phyloP scores from a whole-genome alignment of 2,888 invertebrate genomes.

The Cecidostiba fungosa region DNA sequence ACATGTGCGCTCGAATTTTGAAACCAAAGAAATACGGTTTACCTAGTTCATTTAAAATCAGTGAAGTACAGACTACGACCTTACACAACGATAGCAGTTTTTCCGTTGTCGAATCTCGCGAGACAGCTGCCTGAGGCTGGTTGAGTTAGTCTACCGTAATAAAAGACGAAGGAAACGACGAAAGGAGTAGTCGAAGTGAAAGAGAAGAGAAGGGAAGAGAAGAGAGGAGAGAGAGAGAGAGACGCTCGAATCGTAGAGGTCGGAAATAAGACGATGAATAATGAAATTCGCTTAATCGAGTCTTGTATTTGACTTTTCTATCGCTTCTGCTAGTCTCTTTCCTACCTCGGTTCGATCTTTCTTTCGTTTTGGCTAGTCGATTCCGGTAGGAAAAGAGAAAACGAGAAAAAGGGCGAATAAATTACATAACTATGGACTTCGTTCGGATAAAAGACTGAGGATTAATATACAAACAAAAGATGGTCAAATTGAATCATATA shows the following conservation, averaged over 20 bases:
- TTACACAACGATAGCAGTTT: neutral
- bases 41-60: neutral
- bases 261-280: constrained; percentile 61
- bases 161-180: constrained; percentile 7
- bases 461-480: too few species aligned
- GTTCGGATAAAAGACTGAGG: neutral
- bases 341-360: neutral
- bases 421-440: constrained; percentile 9
- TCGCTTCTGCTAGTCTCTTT: constrained; percentile 13
- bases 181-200: neutral
- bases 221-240: neutral
- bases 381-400: neutral
- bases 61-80: neutral
- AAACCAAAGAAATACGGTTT: neutral
- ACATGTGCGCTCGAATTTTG: neutral
- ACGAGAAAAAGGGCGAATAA: constrained; percentile 21
- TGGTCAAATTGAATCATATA: too few species aligned
- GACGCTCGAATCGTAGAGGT: constrained; percentile 5
- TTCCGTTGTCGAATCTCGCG: constrained; percentile 27
- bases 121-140: neutral
- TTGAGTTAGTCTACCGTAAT: neutral
- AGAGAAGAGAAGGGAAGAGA: neutral
- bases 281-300: constrained; percentile 64
- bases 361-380: neutral
- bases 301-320: constrained; percentile 60